Base-by-base conservation (phyloP, 2,113 vertebrate genomes). In the Desmodus rotundus region DNA sequence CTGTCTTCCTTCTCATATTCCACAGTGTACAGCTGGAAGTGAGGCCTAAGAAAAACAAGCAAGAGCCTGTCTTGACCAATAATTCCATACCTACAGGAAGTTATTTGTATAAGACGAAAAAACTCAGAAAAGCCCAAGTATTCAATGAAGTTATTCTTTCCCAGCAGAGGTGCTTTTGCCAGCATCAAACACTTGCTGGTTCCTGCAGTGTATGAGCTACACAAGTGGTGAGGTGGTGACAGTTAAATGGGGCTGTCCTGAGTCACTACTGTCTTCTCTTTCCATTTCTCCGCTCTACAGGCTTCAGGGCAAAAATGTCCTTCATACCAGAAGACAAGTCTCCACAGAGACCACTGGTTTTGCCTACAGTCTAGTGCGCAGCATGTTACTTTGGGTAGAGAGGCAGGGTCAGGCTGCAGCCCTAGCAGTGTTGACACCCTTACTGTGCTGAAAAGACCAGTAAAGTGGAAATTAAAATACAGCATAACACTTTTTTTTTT, bases 1-100 rank as follows among this genome's bases (percentile, higher is more conserved):
- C 58, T 80, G 96, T 97, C 91, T 98, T 98, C 98, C 98, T 98
- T 96, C 95, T 96, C 31, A 97, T 98, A 97, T 97, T 97, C 91
- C 83, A 61, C 89, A 97, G 90, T 0, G 43, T 92, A 63, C 73
- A 97, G 89, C 54, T 81, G 87, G 77, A 96, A 95, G 50, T 14
- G 31, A 52, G 83, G 63, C 43, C 85, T 0, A 2, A 91, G 65
- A 96, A 98, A 98, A 98, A 97, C 93, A 98, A 94, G 93, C 65
- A 54, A 87, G 33, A 54, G 72, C 68, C 52, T 52, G 50, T 87
- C 84, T 89, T 89, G 43, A 91, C 87, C 36, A 45, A 2, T 63
- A 95, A 92, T 89, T 96, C 74, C 68, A 73, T 70, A 67, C 52
- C 36, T 83, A 84, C 20, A 94, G 86, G 74, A 96, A 96, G 41